Evolutionary conservation across 2,888 invertebrate species (phyloP).

Genomic region (Acronicta leporina): DNA sequence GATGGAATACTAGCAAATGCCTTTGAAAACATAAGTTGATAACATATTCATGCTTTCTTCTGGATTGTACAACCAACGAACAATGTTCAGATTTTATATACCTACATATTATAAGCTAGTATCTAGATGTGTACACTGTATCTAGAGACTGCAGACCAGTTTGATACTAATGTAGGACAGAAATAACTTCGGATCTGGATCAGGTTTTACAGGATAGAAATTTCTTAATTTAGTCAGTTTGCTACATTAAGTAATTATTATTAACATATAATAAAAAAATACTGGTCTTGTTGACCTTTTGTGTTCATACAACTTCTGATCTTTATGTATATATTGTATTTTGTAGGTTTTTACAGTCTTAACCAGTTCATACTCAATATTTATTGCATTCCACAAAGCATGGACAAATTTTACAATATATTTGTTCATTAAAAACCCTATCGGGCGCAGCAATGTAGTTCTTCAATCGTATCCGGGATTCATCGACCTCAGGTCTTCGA

Average conservation of each 20-base stretch:
- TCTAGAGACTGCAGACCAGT: constrained; percentile 10
- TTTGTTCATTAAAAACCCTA: no score
- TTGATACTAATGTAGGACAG: constrained; percentile 35
- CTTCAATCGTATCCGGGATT: constrained; percentile 34
- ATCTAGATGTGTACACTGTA: constrained; percentile 15
- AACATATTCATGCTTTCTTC: neutral
- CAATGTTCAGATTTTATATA: neutral
- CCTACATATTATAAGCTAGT: neutral
- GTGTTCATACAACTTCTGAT: constrained; percentile 2
- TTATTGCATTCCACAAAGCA: no score
- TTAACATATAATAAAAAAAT: no score
- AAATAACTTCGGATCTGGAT: constrained; percentile 32
- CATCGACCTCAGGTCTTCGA: constrained; percentile 8
- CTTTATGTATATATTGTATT: neutral
- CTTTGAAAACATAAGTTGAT: no score
- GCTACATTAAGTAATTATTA: constrained; percentile 1
- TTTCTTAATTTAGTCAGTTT: no score
- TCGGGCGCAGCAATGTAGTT: no score
- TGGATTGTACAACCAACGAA: neutral
- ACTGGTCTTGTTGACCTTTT: constrained; percentile 4
- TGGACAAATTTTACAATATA: no score
- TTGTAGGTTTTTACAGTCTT: constrained; percentile 7
- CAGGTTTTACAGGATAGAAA: no score
- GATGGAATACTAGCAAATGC: no score
- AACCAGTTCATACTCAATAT: neutral